Conservation (phyloP, 2,797 vertebrate genomes). For the Heteromormyrus szaboi region DNA sequence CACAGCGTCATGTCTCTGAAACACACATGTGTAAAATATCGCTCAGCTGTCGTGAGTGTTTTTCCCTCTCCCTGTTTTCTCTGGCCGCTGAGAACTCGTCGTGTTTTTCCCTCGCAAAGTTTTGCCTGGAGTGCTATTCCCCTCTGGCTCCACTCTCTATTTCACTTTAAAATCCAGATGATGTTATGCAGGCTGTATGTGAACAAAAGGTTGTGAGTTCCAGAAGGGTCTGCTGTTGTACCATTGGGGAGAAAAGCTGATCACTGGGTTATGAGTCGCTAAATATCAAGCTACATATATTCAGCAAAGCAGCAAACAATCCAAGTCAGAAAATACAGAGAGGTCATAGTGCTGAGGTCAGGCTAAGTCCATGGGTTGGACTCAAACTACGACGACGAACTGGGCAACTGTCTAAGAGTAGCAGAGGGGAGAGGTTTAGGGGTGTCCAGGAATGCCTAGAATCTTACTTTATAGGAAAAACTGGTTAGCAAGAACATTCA, state of each 20-base stretch:
- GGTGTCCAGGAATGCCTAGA: background rate
- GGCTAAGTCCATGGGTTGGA: background rate
- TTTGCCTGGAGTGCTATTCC: background rate
- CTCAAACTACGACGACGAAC: background rate
- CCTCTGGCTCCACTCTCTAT: background rate
- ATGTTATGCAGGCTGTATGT: background rate
- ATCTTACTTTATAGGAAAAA: background rate
- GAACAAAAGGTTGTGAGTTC: background rate
- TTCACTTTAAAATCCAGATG: background rate
- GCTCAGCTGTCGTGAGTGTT: background rate
- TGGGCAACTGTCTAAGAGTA: background rate
- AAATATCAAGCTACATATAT: background rate
- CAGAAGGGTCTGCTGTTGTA: background rate
- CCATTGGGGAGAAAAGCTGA: background rate
- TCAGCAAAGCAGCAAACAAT: background rate
- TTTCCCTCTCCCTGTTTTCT: background rate
- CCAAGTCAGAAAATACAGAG: background rate
- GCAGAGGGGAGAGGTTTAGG: background rate
- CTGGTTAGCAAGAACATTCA: constrained; percentile 3
- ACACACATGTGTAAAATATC: background rate
- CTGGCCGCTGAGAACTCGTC: background rate
- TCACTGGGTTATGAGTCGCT: background rate
- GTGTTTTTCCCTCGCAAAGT: background rate
- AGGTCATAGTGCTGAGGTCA: background rate
- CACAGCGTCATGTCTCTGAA: background rate